phyloP scores from a whole-genome alignment of 2,113 vertebrate species.

The Rynchops niger region DNA sequence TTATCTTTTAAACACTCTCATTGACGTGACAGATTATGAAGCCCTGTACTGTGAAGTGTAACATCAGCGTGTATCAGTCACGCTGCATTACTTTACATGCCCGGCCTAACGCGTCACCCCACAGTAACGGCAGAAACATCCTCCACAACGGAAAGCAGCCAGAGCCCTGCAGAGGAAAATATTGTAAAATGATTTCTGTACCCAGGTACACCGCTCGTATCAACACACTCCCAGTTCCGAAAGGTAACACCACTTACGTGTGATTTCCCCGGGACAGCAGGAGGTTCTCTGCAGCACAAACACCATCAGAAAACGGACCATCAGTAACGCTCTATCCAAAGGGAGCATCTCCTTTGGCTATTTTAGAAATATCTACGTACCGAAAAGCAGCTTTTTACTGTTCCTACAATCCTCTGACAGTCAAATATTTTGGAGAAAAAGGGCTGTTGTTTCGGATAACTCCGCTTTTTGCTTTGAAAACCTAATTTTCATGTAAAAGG shows the following conservation, averaged over 20 bases:
- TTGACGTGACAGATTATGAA: slow-evolving; percentile 59
- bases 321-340: not conserved
- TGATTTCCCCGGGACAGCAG: not conserved
- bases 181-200: not conserved
- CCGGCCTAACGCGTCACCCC: slow-evolving; percentile 2
- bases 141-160: not conserved
- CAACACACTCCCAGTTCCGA: not conserved
- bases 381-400: not conserved
- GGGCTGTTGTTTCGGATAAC: not conserved
- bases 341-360: not conserved
- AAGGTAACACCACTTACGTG: not conserved
- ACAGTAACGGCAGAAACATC: not conserved
- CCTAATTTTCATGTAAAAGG: not conserved
- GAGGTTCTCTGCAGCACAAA: not conserved
- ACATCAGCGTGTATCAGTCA: slow-evolving; percentile 70
- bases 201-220: not conserved
- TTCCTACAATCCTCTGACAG: not conserved
- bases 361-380: not conserved
- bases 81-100: slow-evolving; percentile 46
- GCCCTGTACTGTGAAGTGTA: slow-evolving; percentile 58
- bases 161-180: not conserved
- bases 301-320: not conserved
- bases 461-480: not conserved
- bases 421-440: not conserved
- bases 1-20: not conserved